Evolutionary conservation across 1,140 invertebrate genomes (phyloP), one percentile per base, ranked within the genome.

Genomic region (Drosophila tropicalis): DNA sequence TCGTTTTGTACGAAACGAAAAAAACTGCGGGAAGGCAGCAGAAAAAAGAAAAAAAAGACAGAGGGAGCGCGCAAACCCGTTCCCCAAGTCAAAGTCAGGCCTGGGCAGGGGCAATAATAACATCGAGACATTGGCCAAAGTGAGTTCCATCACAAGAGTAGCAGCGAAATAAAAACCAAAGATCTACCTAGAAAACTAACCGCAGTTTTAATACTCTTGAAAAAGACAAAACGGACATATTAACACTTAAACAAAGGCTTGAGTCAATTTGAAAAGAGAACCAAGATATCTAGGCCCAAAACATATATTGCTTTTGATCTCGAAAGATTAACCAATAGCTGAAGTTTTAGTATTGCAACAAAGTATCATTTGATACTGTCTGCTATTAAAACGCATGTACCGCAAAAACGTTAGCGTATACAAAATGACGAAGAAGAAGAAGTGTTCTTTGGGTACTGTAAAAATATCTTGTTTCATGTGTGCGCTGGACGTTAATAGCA

Each of bases 391-490:
- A 5, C n/a, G 9, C 44, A 51, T 22, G 4, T 22, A 19, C 6
- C 17, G 9, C 2, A 1, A 7, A 2, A 51, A n/a, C 5, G 5
- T 19, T 19, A 51, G 44, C 3, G 44, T 51, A 39, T 13, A 22
- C 44, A 51, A 51, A 22, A 22, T 5, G 70, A 10, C 5, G 3
- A 62, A 13, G 60, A 76, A 58, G 75, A 67, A 71, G 73, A 66
- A 62, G 79, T 79, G 78, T 84, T 85, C 67, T 76, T 81, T 67
- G 74, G 85, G 71, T 70, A 71, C 74, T 81, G 85, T 83, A 91
- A 89, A 85, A 91, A 91, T 90, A 91, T 91, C 89, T 91, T 91
- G 89, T 91, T 91, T 91, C 89, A 91, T 91, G 81, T 89, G 89
- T 85, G 81, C 86, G 86, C 76, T 90, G 82, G 86, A 90, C 86